These are phyloP conservation scores for Acanthopleura granulata DNA, from an alignment of 2,888 invertebrate species.

Conservation along the genomic window DNA sequence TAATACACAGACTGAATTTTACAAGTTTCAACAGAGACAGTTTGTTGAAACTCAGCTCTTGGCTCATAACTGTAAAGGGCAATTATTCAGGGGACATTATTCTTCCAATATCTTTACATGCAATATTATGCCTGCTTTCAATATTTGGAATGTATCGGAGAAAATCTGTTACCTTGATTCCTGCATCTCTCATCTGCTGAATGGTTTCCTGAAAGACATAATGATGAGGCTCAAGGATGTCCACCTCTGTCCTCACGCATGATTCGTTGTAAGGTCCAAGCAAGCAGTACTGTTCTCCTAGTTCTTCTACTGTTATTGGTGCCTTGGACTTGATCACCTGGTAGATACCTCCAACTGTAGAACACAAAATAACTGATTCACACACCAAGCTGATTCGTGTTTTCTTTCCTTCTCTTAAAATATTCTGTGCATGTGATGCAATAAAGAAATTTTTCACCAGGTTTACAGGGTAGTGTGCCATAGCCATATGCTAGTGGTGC, in stretches of 20 bases:
- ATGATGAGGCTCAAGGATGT: constrained; percentile 82
- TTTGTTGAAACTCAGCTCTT: too few species aligned
- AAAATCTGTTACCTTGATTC: constrained; percentile 80
- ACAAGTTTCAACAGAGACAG: neutral
- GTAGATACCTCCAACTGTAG: constrained; percentile 97
- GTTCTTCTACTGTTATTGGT: constrained; percentile 94
- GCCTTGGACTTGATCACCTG: constrained; percentile 99
- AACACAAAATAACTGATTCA: constrained; percentile 25
- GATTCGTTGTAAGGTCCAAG: constrained; percentile 95
- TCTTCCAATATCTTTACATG: too few species aligned
- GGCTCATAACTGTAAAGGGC: too few species aligned
- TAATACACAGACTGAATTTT: neutral
- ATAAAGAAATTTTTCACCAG: neutral
- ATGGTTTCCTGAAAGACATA: constrained; percentile 72
- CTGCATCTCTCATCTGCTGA: constrained; percentile 77
- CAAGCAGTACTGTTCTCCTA: constrained; percentile 97
- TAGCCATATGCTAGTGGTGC: too few species aligned
- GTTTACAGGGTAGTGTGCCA: too few species aligned
- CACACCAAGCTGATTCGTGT: neutral
- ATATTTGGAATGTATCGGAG: too few species aligned
- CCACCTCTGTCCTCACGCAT: constrained; percentile 94
- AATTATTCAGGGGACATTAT: too few species aligned
- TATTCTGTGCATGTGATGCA: too few species aligned
- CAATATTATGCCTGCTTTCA: too few species aligned
- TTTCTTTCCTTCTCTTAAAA: neutral